These are phyloP conservation scores for Harpagifer antarcticus DNA, from an alignment of 2,797 vertebrate species.

Conservation along the genomic window DNA sequence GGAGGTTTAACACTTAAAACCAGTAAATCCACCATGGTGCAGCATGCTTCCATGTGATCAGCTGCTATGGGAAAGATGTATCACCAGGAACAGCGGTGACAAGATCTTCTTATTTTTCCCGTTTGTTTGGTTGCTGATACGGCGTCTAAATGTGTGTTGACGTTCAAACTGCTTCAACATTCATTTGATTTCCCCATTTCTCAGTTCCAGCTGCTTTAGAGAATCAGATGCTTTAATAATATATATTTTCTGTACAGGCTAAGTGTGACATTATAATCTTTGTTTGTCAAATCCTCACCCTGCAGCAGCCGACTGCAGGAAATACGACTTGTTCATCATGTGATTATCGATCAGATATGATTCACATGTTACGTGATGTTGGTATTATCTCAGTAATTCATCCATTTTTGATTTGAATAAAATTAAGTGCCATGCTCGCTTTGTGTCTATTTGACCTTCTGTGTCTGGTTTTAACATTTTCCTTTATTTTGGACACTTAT, in stretches of 20 bases:
- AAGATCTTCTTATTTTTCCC: too few relatives aligned
- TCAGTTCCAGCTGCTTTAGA: slow-evolving; percentile 34
- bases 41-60: slow-evolving; percentile 25
- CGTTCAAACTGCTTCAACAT: slow-evolving; percentile 25
- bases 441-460: slow-evolving; percentile 19
- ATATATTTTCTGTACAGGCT: slow-evolving; percentile 47
- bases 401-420: slow-evolving; percentile 82
- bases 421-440: slow-evolving; percentile 79
- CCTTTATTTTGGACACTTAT: not conserved
- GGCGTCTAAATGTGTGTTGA: too few relatives aligned
- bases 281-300: slow-evolving; percentile 49
- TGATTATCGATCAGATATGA: slow-evolving; percentile 60
- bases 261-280: slow-evolving; percentile 36
- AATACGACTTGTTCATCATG: slow-evolving; percentile 58
- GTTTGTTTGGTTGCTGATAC: too few relatives aligned
- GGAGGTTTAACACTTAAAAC: slow-evolving; percentile 18
- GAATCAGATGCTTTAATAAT: slow-evolving; percentile 35
- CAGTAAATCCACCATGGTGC: slow-evolving; percentile 1
- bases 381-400: slow-evolving; percentile 65
- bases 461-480: not conserved
- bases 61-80: not conserved
- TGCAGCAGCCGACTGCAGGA: slow-evolving; percentile 43
- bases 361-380: slow-evolving; percentile 52
- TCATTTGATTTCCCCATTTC: slow-evolving; percentile 29
- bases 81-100: too few relatives aligned